These are phyloP conservation scores for Carcharodon carcharias DNA, from an alignment of 2,797 vertebrate genomes.

Conservation along the genomic window DNA sequence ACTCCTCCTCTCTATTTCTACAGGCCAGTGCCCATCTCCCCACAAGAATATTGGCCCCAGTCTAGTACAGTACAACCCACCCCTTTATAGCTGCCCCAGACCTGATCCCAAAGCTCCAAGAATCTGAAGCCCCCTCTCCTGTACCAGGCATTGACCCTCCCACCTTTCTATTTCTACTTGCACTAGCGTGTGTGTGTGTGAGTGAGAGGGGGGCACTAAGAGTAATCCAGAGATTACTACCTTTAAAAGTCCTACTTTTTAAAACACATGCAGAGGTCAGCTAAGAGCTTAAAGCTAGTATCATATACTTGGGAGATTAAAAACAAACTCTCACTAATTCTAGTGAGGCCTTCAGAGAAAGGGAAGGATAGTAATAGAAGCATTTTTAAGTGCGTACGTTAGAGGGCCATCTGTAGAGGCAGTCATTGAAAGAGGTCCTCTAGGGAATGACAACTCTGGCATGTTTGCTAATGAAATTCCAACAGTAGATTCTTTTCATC, in stretches of 20 bases:
- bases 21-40: background rate
- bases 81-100: background rate
- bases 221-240: too few relatives aligned
- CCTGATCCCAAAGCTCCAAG: background rate
- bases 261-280: too few relatives aligned
- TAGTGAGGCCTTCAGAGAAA: background rate
- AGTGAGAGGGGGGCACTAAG: too few relatives aligned
- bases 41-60: background rate
- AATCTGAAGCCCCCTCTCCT: background rate
- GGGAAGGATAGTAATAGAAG: background rate
- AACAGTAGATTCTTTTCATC: background rate
- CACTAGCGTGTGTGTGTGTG: too few relatives aligned
- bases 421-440: background rate
- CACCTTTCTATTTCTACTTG: background rate
- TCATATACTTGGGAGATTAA: background rate
- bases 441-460: background rate
- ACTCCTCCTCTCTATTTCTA: too few relatives aligned
- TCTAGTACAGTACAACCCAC: background rate
- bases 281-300: background rate
- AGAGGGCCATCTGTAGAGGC: background rate
- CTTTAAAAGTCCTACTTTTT: background rate
- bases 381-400: background rate
- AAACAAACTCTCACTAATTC: background rate
- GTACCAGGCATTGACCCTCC: too few relatives aligned
- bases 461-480: background rate